A percentile compares a stretch with the other conserved stretches of the same genome.
phyloP scores from a whole-genome alignment of 2,888 invertebrate species.

The Troides aeacus region DNA sequence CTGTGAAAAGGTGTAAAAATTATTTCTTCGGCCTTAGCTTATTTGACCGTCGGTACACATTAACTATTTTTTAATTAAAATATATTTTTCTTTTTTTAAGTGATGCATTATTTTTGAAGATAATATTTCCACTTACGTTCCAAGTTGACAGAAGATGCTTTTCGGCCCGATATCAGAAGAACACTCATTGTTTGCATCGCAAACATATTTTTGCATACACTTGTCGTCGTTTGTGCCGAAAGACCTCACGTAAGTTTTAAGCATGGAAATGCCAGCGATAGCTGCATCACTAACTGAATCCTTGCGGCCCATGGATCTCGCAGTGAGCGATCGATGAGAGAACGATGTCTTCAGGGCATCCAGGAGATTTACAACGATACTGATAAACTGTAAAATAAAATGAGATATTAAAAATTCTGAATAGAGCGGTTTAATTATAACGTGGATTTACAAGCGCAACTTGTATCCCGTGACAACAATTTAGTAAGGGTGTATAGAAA shows the following conservation, averaged over 20 bases:
- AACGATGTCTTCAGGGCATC: slow-evolving; percentile 96
- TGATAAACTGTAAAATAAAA: slow-evolving; percentile 86
- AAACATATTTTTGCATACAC: slow-evolving; percentile 93
- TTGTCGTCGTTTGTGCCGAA: slow-evolving; percentile 88
- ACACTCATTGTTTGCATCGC: slow-evolving; percentile 94
- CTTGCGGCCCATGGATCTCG: slow-evolving; percentile 90
- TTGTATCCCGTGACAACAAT: slow-evolving; percentile 13
- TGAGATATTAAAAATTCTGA: background rate
- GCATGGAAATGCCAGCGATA: slow-evolving; percentile 91
- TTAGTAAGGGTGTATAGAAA: slow-evolving; percentile 41
- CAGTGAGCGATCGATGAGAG: slow-evolving; percentile 92
- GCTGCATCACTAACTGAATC: slow-evolving; percentile 95
- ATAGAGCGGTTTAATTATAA: background rate
- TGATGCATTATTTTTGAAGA: too few species aligned
- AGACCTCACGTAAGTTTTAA: slow-evolving; percentile 93
- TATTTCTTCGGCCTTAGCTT: too few species aligned
- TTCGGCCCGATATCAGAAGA: slow-evolving; percentile 88
- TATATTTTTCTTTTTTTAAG: too few species aligned
- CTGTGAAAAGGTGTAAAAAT: slow-evolving; percentile 66
- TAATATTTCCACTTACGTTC: slow-evolving; percentile 86
- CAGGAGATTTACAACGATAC: slow-evolving; percentile 93
- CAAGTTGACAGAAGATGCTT: slow-evolving; percentile 94
- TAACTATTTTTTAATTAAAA: too few species aligned
- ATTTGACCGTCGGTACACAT: too few species aligned
- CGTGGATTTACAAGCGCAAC: slow-evolving; percentile 14